These are phyloP conservation scores for Parotia lawesii DNA, from an alignment of 2,113 vertebrate species.

Conservation along the genomic window DNA sequence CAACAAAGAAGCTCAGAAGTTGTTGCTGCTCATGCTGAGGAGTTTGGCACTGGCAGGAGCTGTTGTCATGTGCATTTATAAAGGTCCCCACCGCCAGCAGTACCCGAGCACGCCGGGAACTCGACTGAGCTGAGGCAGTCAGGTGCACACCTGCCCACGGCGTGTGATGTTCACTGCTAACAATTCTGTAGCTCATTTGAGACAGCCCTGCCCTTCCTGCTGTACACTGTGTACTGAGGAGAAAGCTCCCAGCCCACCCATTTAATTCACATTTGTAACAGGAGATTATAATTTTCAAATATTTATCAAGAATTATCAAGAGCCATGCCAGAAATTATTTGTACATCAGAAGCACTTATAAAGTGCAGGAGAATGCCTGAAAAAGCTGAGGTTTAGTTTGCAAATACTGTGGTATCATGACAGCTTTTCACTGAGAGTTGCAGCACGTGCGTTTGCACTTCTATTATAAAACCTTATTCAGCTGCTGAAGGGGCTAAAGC, in stretches of 20 bases:
- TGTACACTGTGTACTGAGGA: background rate
- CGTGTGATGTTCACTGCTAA: background rate
- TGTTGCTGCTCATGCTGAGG: background rate
- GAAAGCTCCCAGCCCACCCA: background rate
- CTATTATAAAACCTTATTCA: background rate
- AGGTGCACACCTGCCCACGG: background rate
- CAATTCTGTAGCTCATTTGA: background rate
- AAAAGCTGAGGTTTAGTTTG: background rate
- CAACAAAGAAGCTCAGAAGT: background rate
- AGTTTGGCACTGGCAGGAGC: background rate
- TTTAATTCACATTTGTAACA: fast-evolving
- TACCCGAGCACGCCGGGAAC: background rate
- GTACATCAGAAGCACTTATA: background rate
- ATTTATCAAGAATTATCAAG: background rate
- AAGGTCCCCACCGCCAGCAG: background rate
- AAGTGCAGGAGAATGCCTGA: background rate
- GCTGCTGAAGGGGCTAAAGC: constrained; percentile 18
- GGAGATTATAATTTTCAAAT: background rate
- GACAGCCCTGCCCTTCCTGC: background rate
- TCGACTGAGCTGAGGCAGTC: background rate
- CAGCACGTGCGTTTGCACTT: background rate
- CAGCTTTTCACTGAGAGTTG: background rate
- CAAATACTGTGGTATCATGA: background rate
- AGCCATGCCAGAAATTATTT: background rate
- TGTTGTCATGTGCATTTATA: background rate